Evolutionary conservation across 2,888 invertebrate genomes (phyloP).

Genomic region (Sepiola atlantica): DNA sequence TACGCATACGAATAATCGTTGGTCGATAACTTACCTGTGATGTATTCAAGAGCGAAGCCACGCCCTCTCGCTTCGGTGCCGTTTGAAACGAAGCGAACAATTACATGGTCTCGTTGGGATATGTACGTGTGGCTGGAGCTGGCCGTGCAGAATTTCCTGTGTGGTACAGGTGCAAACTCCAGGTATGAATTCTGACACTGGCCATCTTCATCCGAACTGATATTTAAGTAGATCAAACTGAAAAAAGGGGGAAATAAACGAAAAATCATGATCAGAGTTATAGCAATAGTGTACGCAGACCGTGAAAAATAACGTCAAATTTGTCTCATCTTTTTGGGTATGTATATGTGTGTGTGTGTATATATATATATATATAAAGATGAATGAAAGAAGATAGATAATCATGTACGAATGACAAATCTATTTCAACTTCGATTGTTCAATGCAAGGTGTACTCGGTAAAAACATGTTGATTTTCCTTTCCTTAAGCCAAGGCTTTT

Average conservation of each 20-base stretch:
- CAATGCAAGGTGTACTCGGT: too few species aligned
- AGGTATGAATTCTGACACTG: conserved; percentile 39
- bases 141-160: not conserved
- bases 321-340: too few species aligned
- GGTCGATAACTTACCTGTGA: conserved; percentile 32
- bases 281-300: not conserved
- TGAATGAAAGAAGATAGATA: too few species aligned
- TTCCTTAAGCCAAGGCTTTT: too few species aligned
- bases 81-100: conserved; percentile 43
- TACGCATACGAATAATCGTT: not conserved
- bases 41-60: conserved; percentile 34
- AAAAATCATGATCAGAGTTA: not conserved
- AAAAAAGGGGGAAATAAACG: too few species aligned
- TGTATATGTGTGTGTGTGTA: too few species aligned
- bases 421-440: too few species aligned
- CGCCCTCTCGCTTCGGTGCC: not conserved
- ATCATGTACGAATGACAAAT: too few species aligned
- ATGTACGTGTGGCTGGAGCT: not conserved
- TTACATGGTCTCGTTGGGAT: conserved; percentile 41
- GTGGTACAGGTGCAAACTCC: conserved; percentile 39
- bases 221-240: conserved; percentile 42
- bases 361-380: too few species aligned
- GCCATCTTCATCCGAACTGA: conserved; percentile 23
- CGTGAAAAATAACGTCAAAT: not conserved
- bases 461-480: too few species aligned